Evolutionary conservation across 1,140 invertebrate species (phyloP), one percentile per base, ranked within the genome.

Genomic region (Eubasilissa regina): DNA sequence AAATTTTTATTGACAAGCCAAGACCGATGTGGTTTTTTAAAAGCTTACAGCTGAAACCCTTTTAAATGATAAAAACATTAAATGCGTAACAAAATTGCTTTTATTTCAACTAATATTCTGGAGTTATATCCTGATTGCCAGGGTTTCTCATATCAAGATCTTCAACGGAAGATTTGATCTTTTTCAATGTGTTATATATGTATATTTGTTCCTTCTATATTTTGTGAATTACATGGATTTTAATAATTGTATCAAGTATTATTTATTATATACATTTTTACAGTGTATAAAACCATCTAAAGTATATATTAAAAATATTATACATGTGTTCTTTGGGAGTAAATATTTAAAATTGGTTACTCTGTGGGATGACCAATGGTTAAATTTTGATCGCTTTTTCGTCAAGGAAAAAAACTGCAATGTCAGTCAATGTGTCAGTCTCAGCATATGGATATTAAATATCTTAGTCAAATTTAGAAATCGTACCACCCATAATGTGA

Each of bases 401-500:
- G 17, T 21, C n/a, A 15, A 58, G 21, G 55, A 58, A 58, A 55
- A 15, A 15, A 58, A 58, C 55, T 21, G 55, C 9, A 8, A 58
- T 19, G 10, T 58, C 21, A 58, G 10, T 58, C 21, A 58, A 19
- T 58, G 17, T 58, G 51, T 13, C 55, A 58, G 55, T 58, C 19
- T 62, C 25, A 21, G 58, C 60, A 62, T 62, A 62, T 35, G 55
- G 55, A 58, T 58, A 58, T 58, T 58, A 62, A 21, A 43, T 62
- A 62, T 43, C 60, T 62, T 62, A 62, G 60, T 62, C 60, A 62
- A 62, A 62, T 62, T 62, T 62, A 62, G 60, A 62, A 21, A 62
- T 19, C 21, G 25, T 21, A 17, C 55, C 55, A 58, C 55, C 55
- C n/a, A 58, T 35, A 1, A 35, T 6, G 25, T 35, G 25, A 35